A percentile compares a stretch with the other conserved stretches of the same genome.
These are phyloP conservation scores for Plagodis pulveraria DNA, from an alignment of 2,888 invertebrate genomes.

Conservation along the genomic window DNA sequence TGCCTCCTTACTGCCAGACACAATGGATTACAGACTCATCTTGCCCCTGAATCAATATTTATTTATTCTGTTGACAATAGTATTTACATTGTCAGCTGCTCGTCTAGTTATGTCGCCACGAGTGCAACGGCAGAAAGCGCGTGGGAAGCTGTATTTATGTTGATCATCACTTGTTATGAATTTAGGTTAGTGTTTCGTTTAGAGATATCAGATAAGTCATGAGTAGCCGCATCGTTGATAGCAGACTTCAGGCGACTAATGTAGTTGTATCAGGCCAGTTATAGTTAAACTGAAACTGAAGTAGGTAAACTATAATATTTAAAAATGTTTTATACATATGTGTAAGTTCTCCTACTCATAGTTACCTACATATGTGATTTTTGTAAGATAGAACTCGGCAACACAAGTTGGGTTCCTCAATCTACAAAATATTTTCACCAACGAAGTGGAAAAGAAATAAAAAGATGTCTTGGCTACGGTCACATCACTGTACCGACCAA, in stretches of 20 bases:
- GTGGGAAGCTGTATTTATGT: slow-evolving; percentile 69
- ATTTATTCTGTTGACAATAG: slow-evolving; percentile 82
- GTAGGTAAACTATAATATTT: too few species aligned
- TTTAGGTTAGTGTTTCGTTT: slow-evolving; percentile 66
- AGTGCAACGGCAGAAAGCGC: slow-evolving; percentile 46
- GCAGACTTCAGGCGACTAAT: slow-evolving; percentile 2
- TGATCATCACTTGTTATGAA: slow-evolving; percentile 71
- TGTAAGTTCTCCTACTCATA: too few species aligned
- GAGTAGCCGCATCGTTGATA: slow-evolving; percentile 40
- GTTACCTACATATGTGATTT: too few species aligned
- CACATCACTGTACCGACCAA: too few species aligned
- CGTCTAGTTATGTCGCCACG: slow-evolving; percentile 66
- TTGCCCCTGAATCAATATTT: slow-evolving; percentile 79
- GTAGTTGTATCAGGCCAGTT: too few species aligned
- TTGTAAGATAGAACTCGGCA: too few species aligned
- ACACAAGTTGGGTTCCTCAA: too few species aligned
- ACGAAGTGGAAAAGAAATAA: too few species aligned
- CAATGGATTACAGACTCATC: slow-evolving; percentile 74
- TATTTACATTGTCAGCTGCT: slow-evolving; percentile 78
- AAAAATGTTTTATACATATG: too few species aligned
- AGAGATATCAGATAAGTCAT: slow-evolving; percentile 41
- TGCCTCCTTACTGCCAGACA: slow-evolving; percentile 44
- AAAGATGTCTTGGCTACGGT: too few species aligned
- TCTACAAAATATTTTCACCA: too few species aligned
- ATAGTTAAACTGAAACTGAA: too few species aligned